A percentile compares a stretch with the other conserved stretches of the same genome.
phyloP scores from a whole-genome alignment of 1,140 invertebrate species.

The Mizuhopecten yessoensis region DNA sequence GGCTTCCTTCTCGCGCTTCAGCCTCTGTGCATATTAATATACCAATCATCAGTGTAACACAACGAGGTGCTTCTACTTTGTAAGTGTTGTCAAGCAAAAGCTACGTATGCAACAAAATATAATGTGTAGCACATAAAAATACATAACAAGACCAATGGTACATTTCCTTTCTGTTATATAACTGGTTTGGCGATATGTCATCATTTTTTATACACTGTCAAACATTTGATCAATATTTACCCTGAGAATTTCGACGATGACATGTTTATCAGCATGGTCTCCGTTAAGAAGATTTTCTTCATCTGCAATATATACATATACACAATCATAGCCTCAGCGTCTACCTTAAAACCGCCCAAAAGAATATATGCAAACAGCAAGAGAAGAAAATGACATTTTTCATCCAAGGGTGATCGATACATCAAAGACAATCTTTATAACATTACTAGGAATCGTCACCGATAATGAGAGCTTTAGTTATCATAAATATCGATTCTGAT shows the following conservation, averaged over 20 bases:
- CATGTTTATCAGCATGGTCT: conserved; percentile 60
- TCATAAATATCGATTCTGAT: too few relatives aligned
- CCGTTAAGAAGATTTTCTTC: conserved; percentile 56
- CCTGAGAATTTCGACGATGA: conserved; percentile 62
- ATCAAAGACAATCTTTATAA: background rate
- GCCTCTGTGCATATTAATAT: conserved; percentile 79
- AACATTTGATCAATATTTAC: conserved; percentile 37
- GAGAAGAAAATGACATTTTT: background rate
- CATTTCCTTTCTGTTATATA: too few relatives aligned
- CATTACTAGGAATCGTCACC: too few relatives aligned
- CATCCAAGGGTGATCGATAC: background rate
- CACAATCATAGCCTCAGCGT: background rate
- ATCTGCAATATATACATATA: background rate
- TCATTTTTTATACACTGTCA: too few relatives aligned
- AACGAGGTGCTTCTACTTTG: too few relatives aligned
- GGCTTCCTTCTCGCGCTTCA: conserved; percentile 85
- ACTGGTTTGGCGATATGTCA: too few relatives aligned
- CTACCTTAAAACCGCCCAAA: background rate
- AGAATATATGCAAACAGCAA: background rate
- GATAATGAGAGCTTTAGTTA: too few relatives aligned
- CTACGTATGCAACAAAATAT: too few relatives aligned
- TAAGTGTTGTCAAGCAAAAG: too few relatives aligned
- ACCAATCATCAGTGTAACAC: background rate
- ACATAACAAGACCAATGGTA: too few relatives aligned
- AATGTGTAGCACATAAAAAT: too few relatives aligned